Base-by-base conservation (phyloP, 2,797 vertebrate genomes). In the Myotis planiceps region DNA sequence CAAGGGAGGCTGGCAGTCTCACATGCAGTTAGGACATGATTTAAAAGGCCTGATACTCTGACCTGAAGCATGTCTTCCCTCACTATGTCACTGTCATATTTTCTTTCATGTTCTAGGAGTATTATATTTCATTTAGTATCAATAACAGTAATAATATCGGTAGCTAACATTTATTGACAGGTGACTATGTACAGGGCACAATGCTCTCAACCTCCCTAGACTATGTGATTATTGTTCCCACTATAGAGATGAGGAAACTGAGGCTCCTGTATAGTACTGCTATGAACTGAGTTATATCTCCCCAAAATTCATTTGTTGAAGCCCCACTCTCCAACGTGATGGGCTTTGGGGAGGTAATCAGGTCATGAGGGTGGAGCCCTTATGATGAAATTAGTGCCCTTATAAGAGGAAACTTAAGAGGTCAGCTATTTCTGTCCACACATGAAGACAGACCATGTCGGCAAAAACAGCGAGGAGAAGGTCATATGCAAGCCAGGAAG, bases 51-150 rank as follows among this genome's bases (percentile, higher is more conserved):
- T 96, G 80, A 68, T 32, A n/a, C n/a, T 83, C 32, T 29, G 58
- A 92, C 71, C 88, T 71, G 91, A 88, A 72, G 82, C 66, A 84
- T 55, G 53, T 95, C 96, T 96, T 93, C 88, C 89, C 88, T 79
- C 78, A 37, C 27, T 63, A 18, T 7, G 15, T 86, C 29, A 65
- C 19, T 39, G 37, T 16, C 27, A 68, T 13, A 4, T 75, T 51
- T 95, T 29, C 37, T 88, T 72, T 78, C 76, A 10, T 79, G 71
- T 81, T 80, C 13, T 15, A 60, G 51, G 45, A 71, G 16, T 39
- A 32, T 2, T 21, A 32, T 25, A 32, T 66, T 63, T 86, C 49
- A 34, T 16, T 66, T 55, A 86, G 13, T 27, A 66, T 51, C 47
- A 90, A 2, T 37, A 39, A 53, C 27, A 85, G 15, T n/a, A 74